phyloP scores from a whole-genome alignment of 2,888 invertebrate species.

The Campaea margaritaria region DNA sequence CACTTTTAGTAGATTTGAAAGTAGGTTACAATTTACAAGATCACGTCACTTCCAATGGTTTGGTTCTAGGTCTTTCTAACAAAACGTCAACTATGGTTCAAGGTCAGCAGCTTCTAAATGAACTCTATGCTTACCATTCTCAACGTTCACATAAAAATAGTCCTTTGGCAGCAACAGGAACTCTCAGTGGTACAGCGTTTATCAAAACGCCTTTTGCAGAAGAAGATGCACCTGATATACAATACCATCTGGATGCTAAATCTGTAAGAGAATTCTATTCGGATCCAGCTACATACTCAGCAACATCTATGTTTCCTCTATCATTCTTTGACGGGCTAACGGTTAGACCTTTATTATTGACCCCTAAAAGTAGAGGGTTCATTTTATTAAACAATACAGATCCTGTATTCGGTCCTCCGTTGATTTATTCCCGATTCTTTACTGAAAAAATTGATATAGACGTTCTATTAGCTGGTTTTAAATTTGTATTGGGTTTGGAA shows the following conservation, averaged over 20 bases:
- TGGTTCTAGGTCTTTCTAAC: constrained; percentile 78
- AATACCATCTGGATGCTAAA: constrained; percentile 87
- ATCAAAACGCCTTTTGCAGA: constrained; percentile 82
- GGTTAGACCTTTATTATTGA: constrained; percentile 86
- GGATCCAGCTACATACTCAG: constrained; percentile 82
- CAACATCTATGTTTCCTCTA: constrained; percentile 82
- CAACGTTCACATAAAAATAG: constrained; percentile 73
- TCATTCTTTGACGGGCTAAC: constrained; percentile 87
- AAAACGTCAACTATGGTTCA: constrained; percentile 79
- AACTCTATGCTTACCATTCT: constrained; percentile 73
- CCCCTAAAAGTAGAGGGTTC: constrained; percentile 87
- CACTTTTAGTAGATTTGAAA: constrained; percentile 86
- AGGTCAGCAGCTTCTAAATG: constrained; percentile 67
- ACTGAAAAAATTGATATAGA: constrained; percentile 87
- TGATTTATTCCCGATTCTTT: constrained; percentile 90
- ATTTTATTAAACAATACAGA: constrained; percentile 87
- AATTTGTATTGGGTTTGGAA: constrained; percentile 85
- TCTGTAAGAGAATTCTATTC: constrained; percentile 84
- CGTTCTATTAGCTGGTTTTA: constrained; percentile 86
- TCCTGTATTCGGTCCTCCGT: constrained; percentile 89
- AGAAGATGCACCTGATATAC: constrained; percentile 86
- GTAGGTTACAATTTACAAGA: constrained; percentile 92
- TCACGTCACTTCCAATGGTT: constrained; percentile 88
- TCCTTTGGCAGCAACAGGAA: constrained; percentile 82
- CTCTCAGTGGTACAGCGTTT: constrained; percentile 85